Base-by-base conservation (phyloP, 2,797 vertebrate species). In the Psittacula echo region DNA sequence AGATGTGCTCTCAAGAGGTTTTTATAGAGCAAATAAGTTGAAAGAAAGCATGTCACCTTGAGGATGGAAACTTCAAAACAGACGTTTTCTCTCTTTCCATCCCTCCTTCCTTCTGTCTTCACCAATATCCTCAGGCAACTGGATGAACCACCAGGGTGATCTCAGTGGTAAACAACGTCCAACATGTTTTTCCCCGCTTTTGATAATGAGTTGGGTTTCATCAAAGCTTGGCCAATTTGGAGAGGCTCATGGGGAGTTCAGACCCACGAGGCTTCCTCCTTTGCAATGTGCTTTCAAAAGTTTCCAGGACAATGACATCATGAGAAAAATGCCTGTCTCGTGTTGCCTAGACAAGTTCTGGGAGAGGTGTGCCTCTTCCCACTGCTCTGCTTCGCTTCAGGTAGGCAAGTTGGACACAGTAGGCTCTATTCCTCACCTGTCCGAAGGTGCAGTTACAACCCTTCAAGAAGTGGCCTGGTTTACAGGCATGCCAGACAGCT, bases 61-160 rank as follows among this genome's bases (percentile, higher is more conserved):
- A 98, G 96, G 80, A 70, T 87, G 89, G 88, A 97, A 97, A 96
- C 88, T 97, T 98, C 97, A 97, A 97, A 98, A 97, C 95, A 95
- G 94, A 21, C 56, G 3, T 94, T 95, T 86, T 85, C 82, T 92
- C 85, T 94, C 89, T 91, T 91, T 94, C 96, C 90, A 86, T 93
- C 83, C 96, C 90, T 95, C 91, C 89, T 86, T 91, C 50, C 62
- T 91, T 96, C 97, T 97, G 83, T 93, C 97, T 96, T 97, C 96
- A 96, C 92, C 80, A 97, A 95, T 97, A 96, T 94, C 98, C 97
- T 89, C 94, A 96, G 98, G 98, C 98, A 96, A 95, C 97, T 98
- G 98, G 97, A 97, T 97, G 95, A 94, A 96, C 78, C 93, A 96
- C 94, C 80, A 88, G 74, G 24, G 94, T 98, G 97, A 98, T 97